A percentile compares a stretch with the other conserved stretches of the same genome.
These are phyloP conservation scores for Camelus bactrianus DNA, from an alignment of 2,113 vertebrate species.

Conservation along the genomic window DNA sequence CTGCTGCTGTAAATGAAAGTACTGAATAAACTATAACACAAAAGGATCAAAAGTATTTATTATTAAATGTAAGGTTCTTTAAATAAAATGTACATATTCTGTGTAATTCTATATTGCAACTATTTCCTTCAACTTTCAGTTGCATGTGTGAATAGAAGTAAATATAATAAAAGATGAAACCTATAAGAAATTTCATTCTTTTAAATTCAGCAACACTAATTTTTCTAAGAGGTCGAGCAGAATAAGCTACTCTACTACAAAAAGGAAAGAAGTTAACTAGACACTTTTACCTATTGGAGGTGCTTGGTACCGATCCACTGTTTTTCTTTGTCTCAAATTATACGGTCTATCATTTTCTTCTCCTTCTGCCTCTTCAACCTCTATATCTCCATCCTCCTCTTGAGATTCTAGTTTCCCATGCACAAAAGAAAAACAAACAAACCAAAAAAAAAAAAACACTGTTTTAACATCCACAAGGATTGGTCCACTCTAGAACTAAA, in stretches of 20 bases:
- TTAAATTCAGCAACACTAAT: background rate
- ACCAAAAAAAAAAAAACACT: background rate
- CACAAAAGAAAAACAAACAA: background rate
- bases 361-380: slow-evolving; percentile 96
- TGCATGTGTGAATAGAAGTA: background rate
- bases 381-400: slow-evolving; percentile 97
- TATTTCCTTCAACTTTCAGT: background rate
- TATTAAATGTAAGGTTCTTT: slow-evolving; percentile 49
- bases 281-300: slow-evolving; percentile 94
- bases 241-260: slow-evolving; percentile 34
- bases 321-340: slow-evolving; percentile 98
- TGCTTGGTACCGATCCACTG: slow-evolving; percentile 98
- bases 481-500: background rate
- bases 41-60: slow-evolving; percentile 13
- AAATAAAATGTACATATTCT: slow-evolving; percentile 2
- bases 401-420: slow-evolving; percentile 93
- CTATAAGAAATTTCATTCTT: slow-evolving; percentile 22
- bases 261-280: background rate
- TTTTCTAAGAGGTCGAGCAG: background rate
- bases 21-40: background rate
- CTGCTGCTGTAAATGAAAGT: background rate
- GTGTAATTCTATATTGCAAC: background rate
- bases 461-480: background rate
- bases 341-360: slow-evolving; percentile 97
- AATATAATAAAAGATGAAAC: background rate